A percentile compares a stretch with the other conserved stretches of the same genome.
Conservation (phyloP, 2,888 invertebrate species). For the Taphrorychus bicolor region DNA sequence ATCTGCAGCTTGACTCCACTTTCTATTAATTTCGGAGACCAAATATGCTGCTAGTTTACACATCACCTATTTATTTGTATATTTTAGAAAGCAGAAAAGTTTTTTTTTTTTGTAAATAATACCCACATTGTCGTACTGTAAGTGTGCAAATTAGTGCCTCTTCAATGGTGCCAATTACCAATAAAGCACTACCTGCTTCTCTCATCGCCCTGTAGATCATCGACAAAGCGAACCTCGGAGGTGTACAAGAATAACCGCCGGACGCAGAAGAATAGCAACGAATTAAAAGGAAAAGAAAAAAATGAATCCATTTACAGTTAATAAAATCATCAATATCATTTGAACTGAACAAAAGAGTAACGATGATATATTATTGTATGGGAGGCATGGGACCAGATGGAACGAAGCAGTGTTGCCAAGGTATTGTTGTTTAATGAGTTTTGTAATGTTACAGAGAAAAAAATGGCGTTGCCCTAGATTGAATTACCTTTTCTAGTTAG, state of each 20-base stretch:
- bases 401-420: background rate
- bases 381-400: slow-evolving; percentile 7
- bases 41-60: background rate
- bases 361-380: slow-evolving; percentile 34
- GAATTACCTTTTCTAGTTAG: no score
- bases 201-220: slow-evolving; percentile 16
- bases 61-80: background rate
- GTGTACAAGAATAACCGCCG: slow-evolving; percentile 19
- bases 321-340: slow-evolving; percentile 38
- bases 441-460: no score
- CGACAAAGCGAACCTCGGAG: slow-evolving; percentile 20
- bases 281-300: slow-evolving; percentile 28
- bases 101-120: no score
- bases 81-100: no score
- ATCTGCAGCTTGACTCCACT: background rate
- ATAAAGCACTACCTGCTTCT: background rate
- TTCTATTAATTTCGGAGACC: background rate
- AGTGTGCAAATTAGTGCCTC: background rate
- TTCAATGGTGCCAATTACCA: background rate
- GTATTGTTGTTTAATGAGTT: background rate
- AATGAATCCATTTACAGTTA: slow-evolving; percentile 29
- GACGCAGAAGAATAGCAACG: slow-evolving; percentile 24
- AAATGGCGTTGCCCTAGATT: no score
- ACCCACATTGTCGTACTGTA: background rate
- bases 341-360: slow-evolving; percentile 31